phyloP scores from a whole-genome alignment of 2,113 vertebrate species.

The Gallinago media region DNA sequence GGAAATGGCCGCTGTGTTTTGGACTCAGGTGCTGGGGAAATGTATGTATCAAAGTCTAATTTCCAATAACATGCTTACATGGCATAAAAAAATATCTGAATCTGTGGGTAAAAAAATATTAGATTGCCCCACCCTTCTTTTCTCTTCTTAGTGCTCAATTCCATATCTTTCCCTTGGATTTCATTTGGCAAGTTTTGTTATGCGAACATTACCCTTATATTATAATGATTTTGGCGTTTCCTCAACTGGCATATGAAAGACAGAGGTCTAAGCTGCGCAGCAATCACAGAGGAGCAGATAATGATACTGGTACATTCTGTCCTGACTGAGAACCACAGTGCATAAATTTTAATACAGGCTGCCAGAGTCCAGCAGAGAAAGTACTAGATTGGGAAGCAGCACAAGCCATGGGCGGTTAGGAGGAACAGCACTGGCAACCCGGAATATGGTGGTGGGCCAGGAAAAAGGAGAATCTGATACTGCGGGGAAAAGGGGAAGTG shows the following conservation, averaged over 20 bases:
- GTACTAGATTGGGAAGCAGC: not conserved
- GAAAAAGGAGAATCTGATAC: not conserved
- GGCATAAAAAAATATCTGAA: not conserved
- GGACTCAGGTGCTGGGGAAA: not conserved
- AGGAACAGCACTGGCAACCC: not conserved
- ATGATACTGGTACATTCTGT: constrained; percentile 44
- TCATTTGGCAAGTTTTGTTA: not conserved
- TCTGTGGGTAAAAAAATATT: not conserved
- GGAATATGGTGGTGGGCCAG: not conserved
- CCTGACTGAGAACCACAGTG: constrained; percentile 6
- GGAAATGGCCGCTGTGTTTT: not conserved
- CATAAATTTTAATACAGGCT: constrained; percentile 49
- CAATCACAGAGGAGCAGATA: not conserved
- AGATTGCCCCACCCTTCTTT: not conserved
- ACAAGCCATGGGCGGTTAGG: not conserved
- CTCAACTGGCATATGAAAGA: constrained; percentile 1
- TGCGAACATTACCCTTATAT: not conserved
- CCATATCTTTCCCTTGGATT: not conserved
- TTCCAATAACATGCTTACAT: not conserved
- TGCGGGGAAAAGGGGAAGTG: not conserved
- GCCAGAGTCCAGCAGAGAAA: constrained; percentile 9
- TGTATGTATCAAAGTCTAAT: not conserved
- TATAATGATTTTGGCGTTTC: constrained; percentile 28
- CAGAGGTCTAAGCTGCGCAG: not conserved
- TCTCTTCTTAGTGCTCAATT: not conserved